phyloP scores from a whole-genome alignment of 2,888 invertebrate species.

The Drosophila pegasa region DNA sequence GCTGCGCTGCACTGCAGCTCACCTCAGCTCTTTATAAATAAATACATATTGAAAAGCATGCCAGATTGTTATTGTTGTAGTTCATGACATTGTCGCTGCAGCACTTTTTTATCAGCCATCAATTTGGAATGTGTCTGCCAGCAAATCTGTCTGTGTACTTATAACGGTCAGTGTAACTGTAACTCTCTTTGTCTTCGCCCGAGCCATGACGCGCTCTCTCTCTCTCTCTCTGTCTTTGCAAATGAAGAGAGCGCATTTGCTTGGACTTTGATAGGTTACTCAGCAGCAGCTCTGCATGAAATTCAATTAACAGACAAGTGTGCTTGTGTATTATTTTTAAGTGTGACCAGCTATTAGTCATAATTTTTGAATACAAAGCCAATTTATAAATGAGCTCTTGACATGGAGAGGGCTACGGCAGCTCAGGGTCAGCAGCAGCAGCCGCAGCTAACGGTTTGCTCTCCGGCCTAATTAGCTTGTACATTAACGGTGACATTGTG shows the following conservation, averaged over 20 bases:
- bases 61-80: slow-evolving; percentile 60
- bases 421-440: slow-evolving; percentile 24
- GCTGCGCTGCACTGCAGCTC: slow-evolving; percentile 40
- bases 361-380: slow-evolving; percentile 48
- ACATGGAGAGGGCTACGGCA: slow-evolving; percentile 24
- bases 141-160: slow-evolving; percentile 14
- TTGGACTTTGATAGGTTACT: slow-evolving; percentile 58
- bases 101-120: slow-evolving; percentile 40
- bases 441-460: slow-evolving; percentile 15
- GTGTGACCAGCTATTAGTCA: slow-evolving; percentile 64
- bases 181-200: slow-evolving; percentile 7
- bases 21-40: slow-evolving; percentile 56
- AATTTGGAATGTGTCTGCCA: slow-evolving; percentile 26
- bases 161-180: slow-evolving; percentile 11
- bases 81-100: slow-evolving; percentile 53
- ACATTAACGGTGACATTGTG: slow-evolving; percentile 74
- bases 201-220: slow-evolving; percentile 1
- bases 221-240: slow-evolving; percentile 16
- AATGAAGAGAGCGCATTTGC: slow-evolving; percentile 19
- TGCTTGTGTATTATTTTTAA: slow-evolving; percentile 10
- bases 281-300: slow-evolving; percentile 49
- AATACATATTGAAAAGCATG: slow-evolving; percentile 28
- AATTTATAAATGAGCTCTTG: slow-evolving; percentile 60
- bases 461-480: slow-evolving; percentile 71
- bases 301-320: slow-evolving; percentile 55